A percentile compares a stretch with the other conserved stretches of the same genome.
These are phyloP conservation scores for Caenorhabditis tropicalis DNA, from an alignment of 1,140 invertebrate species.

Conservation along the genomic window DNA sequence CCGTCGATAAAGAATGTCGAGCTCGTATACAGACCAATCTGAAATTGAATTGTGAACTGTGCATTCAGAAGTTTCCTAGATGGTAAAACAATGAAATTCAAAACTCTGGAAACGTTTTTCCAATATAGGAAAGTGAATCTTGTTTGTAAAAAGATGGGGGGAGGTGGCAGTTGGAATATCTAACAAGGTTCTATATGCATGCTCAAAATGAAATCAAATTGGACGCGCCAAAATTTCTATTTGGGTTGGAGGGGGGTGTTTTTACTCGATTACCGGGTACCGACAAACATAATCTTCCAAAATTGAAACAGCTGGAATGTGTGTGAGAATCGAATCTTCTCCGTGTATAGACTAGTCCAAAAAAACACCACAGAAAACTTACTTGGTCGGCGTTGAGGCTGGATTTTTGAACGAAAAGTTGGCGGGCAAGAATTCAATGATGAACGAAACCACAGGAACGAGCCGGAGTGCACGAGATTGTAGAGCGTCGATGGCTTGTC, in stretches of 20 bases:
- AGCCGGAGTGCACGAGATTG: slow-evolving; percentile 65
- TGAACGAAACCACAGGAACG: slow-evolving; percentile 66
- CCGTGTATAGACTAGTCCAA: background rate
- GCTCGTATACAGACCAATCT: slow-evolving; percentile 65
- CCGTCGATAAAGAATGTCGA: slow-evolving; percentile 64
- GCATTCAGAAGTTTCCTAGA: slow-evolving; percentile 1
- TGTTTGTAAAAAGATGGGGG: background rate
- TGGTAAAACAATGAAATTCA: background rate
- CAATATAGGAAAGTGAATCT: background rate
- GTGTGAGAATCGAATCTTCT: background rate
- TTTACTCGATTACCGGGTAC: background rate
- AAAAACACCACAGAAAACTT: background rate
- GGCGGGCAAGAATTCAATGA: slow-evolving; percentile 67
- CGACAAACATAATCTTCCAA: background rate
- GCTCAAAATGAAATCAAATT: slow-evolving; percentile 1
- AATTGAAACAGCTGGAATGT: background rate
- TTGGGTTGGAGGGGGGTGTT: background rate
- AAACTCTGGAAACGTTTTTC: slow-evolving; percentile 1
- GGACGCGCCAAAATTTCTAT: background rate
- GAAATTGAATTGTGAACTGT: slow-evolving; percentile 30
- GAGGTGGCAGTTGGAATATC: background rate
- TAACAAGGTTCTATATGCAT: slow-evolving; percentile 21
- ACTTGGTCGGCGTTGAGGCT: slow-evolving; percentile 37
- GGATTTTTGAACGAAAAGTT: slow-evolving; percentile 60
- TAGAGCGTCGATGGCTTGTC: slow-evolving; percentile 68